Evolutionary conservation across 1,140 invertebrate genomes (phyloP).

Genomic region (Palaemon carinicauda): DNA sequence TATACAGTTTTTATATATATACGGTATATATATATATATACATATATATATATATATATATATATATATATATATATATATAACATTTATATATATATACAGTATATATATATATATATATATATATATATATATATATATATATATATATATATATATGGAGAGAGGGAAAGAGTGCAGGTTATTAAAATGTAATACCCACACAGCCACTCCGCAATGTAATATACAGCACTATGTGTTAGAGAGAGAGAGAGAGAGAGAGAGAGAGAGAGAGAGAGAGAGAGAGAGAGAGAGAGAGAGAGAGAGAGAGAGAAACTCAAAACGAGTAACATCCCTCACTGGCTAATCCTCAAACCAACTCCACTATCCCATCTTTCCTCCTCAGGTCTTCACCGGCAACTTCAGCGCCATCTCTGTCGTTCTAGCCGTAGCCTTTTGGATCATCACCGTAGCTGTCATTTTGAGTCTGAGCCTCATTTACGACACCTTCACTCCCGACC

Average conservation of each 20-base stretch:
- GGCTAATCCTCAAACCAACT: too few relatives aligned
- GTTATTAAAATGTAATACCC: too few relatives aligned
- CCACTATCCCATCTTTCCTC: neutral
- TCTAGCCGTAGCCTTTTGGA: neutral
- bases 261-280: neutral
- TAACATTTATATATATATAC: neutral
- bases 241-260: neutral
- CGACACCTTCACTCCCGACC: neutral
- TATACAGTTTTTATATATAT: neutral
- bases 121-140: too few relatives aligned
- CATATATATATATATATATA: too few relatives aligned
- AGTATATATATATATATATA: too few relatives aligned
- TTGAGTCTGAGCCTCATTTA: neutral
- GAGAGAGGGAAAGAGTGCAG: too few relatives aligned
- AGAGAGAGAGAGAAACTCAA: neutral
- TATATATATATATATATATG: too few relatives aligned
- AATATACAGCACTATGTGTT: too few relatives aligned
- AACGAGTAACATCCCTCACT: neutral
- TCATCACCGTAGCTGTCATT: neutral
- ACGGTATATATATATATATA: neutral
- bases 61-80: too few relatives aligned
- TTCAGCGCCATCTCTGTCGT: neutral
- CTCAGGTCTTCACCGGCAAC: constrained; percentile 4
- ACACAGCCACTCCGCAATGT: too few relatives aligned
- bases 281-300: neutral